Conservation (phyloP, 2,113 vertebrate genomes). For the Crotophaga sulcirostris region DNA sequence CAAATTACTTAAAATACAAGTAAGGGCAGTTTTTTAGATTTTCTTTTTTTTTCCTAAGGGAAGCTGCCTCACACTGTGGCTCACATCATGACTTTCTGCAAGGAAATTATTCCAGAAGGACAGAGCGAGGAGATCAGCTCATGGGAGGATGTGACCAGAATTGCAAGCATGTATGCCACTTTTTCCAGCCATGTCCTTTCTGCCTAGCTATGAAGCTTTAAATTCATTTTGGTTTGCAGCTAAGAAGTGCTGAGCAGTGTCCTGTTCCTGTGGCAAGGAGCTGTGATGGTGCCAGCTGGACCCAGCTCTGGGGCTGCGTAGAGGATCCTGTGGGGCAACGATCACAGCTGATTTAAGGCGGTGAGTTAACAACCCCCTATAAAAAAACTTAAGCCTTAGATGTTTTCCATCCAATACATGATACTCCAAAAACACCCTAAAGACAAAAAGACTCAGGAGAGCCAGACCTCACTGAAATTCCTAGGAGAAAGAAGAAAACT, state of each 20-base stretch:
- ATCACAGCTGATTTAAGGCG: not conserved
- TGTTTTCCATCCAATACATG: not conserved
- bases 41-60: not conserved
- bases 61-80: not conserved
- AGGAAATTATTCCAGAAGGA: slow-evolving; percentile 25
- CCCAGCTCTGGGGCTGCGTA: fast-evolving
- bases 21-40: not conserved
- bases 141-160: not conserved
- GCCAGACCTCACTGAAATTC: not conserved
- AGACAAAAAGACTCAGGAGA: not conserved
- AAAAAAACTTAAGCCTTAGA: not conserved
- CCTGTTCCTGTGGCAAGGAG: not conserved
- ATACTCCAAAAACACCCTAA: not conserved
- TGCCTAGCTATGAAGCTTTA: not conserved
- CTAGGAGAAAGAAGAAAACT: not conserved
- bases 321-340: not conserved
- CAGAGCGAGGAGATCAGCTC: not conserved
- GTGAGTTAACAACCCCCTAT: not conserved
- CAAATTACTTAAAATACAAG: not conserved
- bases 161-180: fast-evolving
- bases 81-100: not conserved
- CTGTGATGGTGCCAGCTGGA: not conserved
- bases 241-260: not conserved
- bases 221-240: not conserved
- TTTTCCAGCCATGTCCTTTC: not conserved